Base-by-base conservation (phyloP, 2,113 vertebrate genomes). In the Xiphias gladius region DNA sequence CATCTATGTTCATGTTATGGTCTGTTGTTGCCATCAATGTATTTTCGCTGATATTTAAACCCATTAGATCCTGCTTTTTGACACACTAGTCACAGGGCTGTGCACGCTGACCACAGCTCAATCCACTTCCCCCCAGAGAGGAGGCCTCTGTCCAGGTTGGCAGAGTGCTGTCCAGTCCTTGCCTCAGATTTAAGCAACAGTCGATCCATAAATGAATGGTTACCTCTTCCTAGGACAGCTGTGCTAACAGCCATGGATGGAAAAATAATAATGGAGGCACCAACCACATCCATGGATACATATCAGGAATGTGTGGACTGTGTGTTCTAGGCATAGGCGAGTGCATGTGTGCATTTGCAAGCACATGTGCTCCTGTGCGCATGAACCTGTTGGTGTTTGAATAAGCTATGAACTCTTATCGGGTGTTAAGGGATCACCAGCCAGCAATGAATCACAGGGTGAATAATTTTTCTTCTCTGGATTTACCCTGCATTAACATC, bases 121-220 rank as follows among this genome's bases (percentile, higher is more conserved):
- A 62, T 61, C 17, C 22, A 54, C 17, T 52, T 65, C 16, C 22
- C 39, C 39, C 37, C 73, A 48, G n/a, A 73, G 37, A 1, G 17
- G 72, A 65, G 81, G 85, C 80, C 35, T 80, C n/a, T 4, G 22
- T 85, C 78, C 79, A 88, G 54, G 67, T 65, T 86, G 73, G 64
- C 54, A 41, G 28, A 68, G 68, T 2, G 12, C 37, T 58, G 39
- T 85, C 76, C 73, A 63, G 35, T 52, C 64, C 20, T 52, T 24
- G 61, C 69, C 73, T 86, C 75, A 71, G 66, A 82, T 80, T 90
- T 63, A 55, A 85, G 76, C 63, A 77, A 64, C 85, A 89, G 79
- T 79, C 57, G 43, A 74, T 77, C 71, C 73, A 74, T 82, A 92
- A 91, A 92, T 90, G 76, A 88, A 83, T 80, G 87, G 82, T 84